Base-by-base conservation (phyloP, 2,113 vertebrate genomes). In the Strigops habroptila region DNA sequence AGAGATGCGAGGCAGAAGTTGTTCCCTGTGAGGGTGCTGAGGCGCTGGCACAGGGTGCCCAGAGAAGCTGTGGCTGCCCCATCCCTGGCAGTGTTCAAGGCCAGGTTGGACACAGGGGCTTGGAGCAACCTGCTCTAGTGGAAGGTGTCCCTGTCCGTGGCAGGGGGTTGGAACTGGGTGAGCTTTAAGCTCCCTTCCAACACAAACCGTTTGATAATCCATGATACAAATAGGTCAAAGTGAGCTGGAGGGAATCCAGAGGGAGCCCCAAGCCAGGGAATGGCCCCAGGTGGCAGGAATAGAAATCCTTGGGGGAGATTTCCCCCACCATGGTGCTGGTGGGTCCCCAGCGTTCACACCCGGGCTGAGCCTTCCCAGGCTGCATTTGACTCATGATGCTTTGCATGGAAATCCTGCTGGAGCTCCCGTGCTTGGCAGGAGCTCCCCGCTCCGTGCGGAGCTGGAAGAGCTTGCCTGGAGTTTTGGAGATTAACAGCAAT, bases 311-410 rank as follows among this genome's bases (percentile, higher is more conserved):
- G 39, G 39, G 8, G 39, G 39, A 39, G 39, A 39, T 39, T 51
- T 70, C 35, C 37, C 23, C 27, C 15, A 10, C 16, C 1, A 0
- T 13, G 21, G 39, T 12, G 30, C 14, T 53, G 52, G n/a, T 28
- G 77, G 51, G 39, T 60, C 48, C 52, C 30, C 51, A 16, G 18
- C 4, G 44, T 3, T 39, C 48, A 4, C 18, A 9, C 3, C 55
- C 23, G 2, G 57, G 63, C 87, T 39, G 82, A 75, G 67, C 63
- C 10, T 7, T 16, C 74, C 78, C 86, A 48, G 57, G n/a, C 82
- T 3, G 1, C 0, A 1, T 35, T 31, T 39, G 65, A 12, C 44
- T 81, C n/a, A 0, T 0, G 5, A 27, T 44, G 52, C 22, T 28
- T 46, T 46, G 7, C 15, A 12, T 15, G 75, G 71, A 52, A n/a